A percentile compares a stretch with the other conserved stretches of the same genome.
These are phyloP conservation scores for Alectoris magna DNA, from an alignment of 2,797 vertebrate genomes.

Conservation along the genomic window DNA sequence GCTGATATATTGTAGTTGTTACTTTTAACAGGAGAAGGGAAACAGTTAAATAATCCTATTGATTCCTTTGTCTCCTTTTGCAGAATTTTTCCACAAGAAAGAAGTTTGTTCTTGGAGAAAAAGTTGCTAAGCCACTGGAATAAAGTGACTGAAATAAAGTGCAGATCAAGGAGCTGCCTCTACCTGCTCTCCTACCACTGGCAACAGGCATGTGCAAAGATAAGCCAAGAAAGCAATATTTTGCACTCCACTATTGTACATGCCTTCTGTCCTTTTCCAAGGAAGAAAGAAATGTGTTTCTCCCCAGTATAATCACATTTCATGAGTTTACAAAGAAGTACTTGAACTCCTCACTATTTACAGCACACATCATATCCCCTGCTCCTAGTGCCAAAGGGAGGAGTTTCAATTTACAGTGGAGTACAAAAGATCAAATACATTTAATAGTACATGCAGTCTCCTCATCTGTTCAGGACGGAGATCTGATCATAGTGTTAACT, in stretches of 20 bases:
- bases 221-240: background rate
- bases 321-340: background rate
- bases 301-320: background rate
- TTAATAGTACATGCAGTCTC: background rate
- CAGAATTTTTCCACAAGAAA: background rate
- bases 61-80: background rate
- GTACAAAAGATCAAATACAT: background rate
- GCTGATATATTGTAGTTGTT: background rate
- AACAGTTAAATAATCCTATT: background rate
- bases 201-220: background rate
- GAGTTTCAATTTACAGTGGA: background rate
- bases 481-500: background rate
- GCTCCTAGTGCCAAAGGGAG: background rate
- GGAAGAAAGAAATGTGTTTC: background rate
- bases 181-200: background rate
- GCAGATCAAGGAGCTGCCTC: accelerated
- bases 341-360: background rate
- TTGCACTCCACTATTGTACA: background rate
- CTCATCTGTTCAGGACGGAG: background rate
- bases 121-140: background rate
- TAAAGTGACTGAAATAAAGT: background rate
- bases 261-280: background rate
- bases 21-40: background rate
- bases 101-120: background rate
- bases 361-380: background rate